Base-by-base conservation (phyloP, 92 coral and sea anemone genomes). In the Siderastrea radians region DNA sequence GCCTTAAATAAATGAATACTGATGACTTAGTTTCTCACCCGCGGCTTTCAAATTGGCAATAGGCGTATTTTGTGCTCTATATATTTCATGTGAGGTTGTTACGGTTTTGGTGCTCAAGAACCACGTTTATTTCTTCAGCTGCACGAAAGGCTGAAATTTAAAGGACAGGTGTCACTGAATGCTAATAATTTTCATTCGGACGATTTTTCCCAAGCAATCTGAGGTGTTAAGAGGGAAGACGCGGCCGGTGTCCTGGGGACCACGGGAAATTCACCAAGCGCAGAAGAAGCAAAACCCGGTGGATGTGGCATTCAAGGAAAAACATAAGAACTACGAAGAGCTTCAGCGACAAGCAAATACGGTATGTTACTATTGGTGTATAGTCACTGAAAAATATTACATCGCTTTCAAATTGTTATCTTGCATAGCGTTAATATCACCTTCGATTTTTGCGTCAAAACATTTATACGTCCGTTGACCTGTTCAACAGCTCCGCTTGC, bases 261-360 rank as follows among this genome's bases (percentile, higher is more conserved):
- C 89, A 50, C 64, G 59, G 2, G 84, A 85, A 46, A 77, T 53
- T 6, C 58, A 70, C n/a, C 66, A 68, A 62, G 57, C 65, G 65
- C 53, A 55, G 55, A 54, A 85, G 55, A 76, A 78, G 13, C 76
- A 78, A 45, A 83, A 66, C 54, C 62, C 80, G 1, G 88, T 92
- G 7, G 91, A 82, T 49, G 88, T 80, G 0, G 81, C 91, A 1
- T 83, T 93, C 16, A 83, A 72, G 68, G 96, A 93, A 63, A 93
- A 89, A 68, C 86, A 92, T 12, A 73, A 44, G 43, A 90, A 77
- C 74, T 93, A 80, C 71, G 96, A 93, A 38, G 71, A 78, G 17
- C 79, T 90, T 47, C 96, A 93, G 76, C 75, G 85, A 43, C 96
- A 93, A 65, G 96, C 96, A 16, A 90, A 84, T 79, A 90, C 85